Evolutionary conservation across 2,888 invertebrate species (phyloP).

Genomic region (Drosophila acutilabella): DNA sequence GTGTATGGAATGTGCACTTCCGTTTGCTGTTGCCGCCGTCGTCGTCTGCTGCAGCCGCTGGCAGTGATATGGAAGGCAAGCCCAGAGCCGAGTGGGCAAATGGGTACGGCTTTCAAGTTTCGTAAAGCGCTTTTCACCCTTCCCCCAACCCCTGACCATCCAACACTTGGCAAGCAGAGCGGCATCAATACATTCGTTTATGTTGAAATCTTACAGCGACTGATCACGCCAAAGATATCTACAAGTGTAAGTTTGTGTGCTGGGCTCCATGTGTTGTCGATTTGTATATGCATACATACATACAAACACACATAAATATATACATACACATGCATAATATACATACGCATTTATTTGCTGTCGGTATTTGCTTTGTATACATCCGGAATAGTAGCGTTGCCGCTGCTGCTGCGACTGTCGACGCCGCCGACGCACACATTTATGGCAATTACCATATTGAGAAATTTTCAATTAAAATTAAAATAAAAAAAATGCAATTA

Average conservation of each 20-base stretch:
- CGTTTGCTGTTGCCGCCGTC: slow-evolving; percentile 65
- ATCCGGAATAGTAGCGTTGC: slow-evolving; percentile 76
- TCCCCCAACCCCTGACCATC: slow-evolving; percentile 6
- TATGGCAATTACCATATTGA: slow-evolving; percentile 80
- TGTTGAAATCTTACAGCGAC: slow-evolving; percentile 77
- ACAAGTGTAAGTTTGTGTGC: slow-evolving; percentile 24
- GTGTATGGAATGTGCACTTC: slow-evolving; percentile 80
- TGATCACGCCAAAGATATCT: slow-evolving; percentile 65
- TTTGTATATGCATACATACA: slow-evolving; percentile 38
- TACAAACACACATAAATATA: slow-evolving; percentile 1
- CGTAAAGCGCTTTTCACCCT: slow-evolving; percentile 34
- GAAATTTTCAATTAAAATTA: slow-evolving; percentile 77
- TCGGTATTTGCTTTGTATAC: slow-evolving; percentile 71
- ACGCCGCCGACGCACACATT: slow-evolving; percentile 67
- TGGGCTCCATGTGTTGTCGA: slow-evolving; percentile 59
- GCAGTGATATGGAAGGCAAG: slow-evolving; percentile 62
- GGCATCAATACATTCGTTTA: slow-evolving; percentile 72
- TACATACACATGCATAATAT: slow-evolving; percentile 10
- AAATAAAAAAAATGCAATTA: slow-evolving; percentile 9
- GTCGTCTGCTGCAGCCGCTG: slow-evolving; percentile 50
- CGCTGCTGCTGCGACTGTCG: slow-evolving; percentile 2
- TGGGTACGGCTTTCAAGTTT: slow-evolving; percentile 79
- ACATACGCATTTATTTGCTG: slow-evolving; percentile 36
- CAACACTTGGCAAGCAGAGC: slow-evolving; percentile 31
- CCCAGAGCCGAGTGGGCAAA: slow-evolving; percentile 65